These are phyloP conservation scores for Paguma larvata DNA, from an alignment of 2,797 vertebrate species.

Conservation along the genomic window DNA sequence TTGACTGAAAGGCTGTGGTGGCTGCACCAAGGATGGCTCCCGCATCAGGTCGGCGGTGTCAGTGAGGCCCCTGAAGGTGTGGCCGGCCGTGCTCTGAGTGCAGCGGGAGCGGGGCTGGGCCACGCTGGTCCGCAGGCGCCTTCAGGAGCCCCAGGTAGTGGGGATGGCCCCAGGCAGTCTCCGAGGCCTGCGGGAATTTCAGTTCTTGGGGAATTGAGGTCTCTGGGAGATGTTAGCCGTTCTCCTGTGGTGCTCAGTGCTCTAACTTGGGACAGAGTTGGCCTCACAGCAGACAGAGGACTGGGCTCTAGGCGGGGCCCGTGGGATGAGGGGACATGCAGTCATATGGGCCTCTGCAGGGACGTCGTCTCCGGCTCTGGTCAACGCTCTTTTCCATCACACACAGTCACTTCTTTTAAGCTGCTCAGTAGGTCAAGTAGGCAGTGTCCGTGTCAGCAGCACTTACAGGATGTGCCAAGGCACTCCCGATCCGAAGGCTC, in stretches of 20 bases:
- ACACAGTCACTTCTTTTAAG: not conserved
- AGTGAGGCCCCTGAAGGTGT: fast-evolving
- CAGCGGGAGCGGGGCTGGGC: not conserved
- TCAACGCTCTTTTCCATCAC: not conserved
- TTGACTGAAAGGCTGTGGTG: not conserved
- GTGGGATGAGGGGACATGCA: too few relatives aligned
- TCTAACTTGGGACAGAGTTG: not conserved
- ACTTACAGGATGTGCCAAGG: not conserved
- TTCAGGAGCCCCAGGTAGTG: not conserved
- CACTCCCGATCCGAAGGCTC: not conserved
- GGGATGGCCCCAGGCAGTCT: fast-evolving
- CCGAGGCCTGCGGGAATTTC: not conserved
- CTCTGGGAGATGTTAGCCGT: not conserved
- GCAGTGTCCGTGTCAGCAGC: not conserved
- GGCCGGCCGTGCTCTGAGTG: not conserved
- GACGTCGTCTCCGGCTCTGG: not conserved
- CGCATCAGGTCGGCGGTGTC: not conserved
- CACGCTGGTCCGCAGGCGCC: not conserved
- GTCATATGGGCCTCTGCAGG: not conserved
- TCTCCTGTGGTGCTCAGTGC: not conserved
- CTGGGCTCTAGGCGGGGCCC: not conserved
- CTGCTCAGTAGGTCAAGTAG: not conserved
- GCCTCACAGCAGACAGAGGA: not conserved
- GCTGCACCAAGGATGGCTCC: not conserved
- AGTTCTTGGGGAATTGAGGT: not conserved